Evolutionary conservation across 2,888 invertebrate genomes (phyloP), one percentile per base, ranked within the genome.

Genomic region (Ornithoptera priamus): DNA sequence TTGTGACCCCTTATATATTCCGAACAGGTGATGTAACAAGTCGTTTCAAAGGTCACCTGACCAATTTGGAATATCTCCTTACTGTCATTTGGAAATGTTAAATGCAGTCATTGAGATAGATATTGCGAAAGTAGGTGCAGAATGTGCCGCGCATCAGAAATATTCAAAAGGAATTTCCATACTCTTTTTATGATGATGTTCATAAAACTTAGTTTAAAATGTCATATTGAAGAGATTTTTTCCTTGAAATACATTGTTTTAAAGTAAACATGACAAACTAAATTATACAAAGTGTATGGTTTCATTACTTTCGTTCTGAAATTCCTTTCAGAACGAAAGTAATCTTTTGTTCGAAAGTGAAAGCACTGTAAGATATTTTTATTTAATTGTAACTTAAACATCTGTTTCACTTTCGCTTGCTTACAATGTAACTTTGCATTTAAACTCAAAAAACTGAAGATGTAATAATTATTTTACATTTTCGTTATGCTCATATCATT

Each of bases 311-410:
- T 18, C 8, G n/a, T 12, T 42, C 17, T 53, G 50, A 22, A 20
- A 60, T 42, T 6, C 15, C 18, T 70, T 66, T 59, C 39, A 59
- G 53, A 70, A 70, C 39, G 70, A 66, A 62, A 66, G 59, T 66
- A 70, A 62, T 69, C 56, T 61, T 65, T 65, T 56, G 62, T 65
- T 66, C 17, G 53, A 59, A 66, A 67, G 70, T 70, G 70, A 70
- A 70, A 70, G 70, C 66, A 42, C 36, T 66, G 30, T 66, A 63
- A 62, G 62, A 53, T 50, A 57, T 24, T 61, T 62, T 62, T 24
- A 53, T 69, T 46, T 59, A 66, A 66, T 66, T 70, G 62, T 63
- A 62, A 50, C 30, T 57, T n/a, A 50, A 66, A 46, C 57, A 39
- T 46, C 24, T 18, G 36, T 50, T 22, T 59, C 20, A 62, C 70